These are phyloP conservation scores for Leguminivora glycinivorella DNA, from an alignment of 1,140 invertebrate species.

Conservation along the genomic window DNA sequence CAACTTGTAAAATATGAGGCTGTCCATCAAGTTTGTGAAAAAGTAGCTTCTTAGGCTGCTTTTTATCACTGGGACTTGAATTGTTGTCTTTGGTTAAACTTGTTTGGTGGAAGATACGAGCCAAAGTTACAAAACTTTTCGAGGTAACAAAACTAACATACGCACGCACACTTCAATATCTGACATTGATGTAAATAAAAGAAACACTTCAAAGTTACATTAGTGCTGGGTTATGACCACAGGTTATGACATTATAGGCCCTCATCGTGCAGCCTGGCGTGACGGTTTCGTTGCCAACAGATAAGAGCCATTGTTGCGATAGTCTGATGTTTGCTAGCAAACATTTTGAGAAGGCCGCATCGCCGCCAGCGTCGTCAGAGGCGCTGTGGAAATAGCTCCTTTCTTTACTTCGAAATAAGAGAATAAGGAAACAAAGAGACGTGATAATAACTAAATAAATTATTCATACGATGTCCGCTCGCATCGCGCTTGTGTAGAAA, in stretches of 20 bases:
- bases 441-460: constrained; percentile 61
- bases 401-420: constrained; percentile 36
- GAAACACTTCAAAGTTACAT: constrained; percentile 20
- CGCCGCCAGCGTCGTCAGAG: constrained; percentile 32
- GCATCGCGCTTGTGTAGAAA: constrained; percentile 47
- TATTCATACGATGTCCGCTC: constrained; percentile 54
- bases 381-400: constrained; percentile 32
- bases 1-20: constrained; percentile 32
- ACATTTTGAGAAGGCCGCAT: constrained; percentile 33
- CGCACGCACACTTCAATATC: constrained; percentile 25
- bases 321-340: constrained; percentile 43
- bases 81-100: constrained; percentile 46
- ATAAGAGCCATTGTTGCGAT: constrained; percentile 44
- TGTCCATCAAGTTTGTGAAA: constrained; percentile 40
- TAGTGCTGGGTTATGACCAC: constrained; percentile 38
- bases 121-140: constrained; percentile 38
- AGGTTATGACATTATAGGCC: constrained; percentile 37
- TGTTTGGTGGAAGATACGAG: constrained; percentile 50
- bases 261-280: constrained; percentile 29
- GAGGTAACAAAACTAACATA: constrained; percentile 10
- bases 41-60: constrained; percentile 37
- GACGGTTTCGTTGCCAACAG: constrained; percentile 41
- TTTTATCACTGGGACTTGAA: constrained; percentile 48
- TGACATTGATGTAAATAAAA: constrained; percentile 3
- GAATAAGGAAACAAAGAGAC: constrained; percentile 45